These are phyloP conservation scores for Eospalax fontanierii DNA, from an alignment of 2,797 vertebrate species.

Conservation along the genomic window DNA sequence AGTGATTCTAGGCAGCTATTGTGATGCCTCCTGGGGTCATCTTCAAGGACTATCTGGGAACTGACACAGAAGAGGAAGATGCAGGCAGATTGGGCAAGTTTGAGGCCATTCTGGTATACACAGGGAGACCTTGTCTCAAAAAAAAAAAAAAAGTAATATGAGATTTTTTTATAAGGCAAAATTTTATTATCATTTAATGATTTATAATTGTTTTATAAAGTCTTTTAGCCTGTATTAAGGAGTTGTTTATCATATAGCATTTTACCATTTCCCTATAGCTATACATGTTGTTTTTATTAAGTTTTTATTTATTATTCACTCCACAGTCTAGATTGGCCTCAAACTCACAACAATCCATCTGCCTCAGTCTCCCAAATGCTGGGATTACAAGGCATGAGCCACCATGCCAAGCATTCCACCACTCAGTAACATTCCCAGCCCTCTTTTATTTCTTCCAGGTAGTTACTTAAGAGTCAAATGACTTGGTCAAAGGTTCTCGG, in stretches of 20 bases:
- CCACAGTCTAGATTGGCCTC: not conserved
- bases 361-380: not conserved
- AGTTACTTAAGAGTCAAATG: not conserved
- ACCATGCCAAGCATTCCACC: not conserved
- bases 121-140: not conserved
- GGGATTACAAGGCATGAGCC: not conserved
- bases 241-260: not conserved
- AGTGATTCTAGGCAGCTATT: not conserved
- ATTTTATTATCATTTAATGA: constrained; percentile 17
- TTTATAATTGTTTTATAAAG: not conserved
- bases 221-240: not conserved
- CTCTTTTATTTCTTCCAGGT: not conserved
- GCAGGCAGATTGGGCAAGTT: not conserved
- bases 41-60: not conserved
- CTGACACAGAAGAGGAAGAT: not conserved
- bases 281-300: not conserved
- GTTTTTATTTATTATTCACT: too few species aligned
- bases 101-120: not conserved
- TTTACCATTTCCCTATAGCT: constrained; percentile 13
- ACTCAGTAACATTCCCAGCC: not conserved
- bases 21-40: not conserved
- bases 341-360: not conserved
- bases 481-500: constrained; percentile 28
- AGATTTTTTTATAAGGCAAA: not conserved
- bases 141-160: not conserved